These are phyloP conservation scores for Urocynchramus pylzowi DNA, from an alignment of 2,113 vertebrate species.

Conservation along the genomic window DNA sequence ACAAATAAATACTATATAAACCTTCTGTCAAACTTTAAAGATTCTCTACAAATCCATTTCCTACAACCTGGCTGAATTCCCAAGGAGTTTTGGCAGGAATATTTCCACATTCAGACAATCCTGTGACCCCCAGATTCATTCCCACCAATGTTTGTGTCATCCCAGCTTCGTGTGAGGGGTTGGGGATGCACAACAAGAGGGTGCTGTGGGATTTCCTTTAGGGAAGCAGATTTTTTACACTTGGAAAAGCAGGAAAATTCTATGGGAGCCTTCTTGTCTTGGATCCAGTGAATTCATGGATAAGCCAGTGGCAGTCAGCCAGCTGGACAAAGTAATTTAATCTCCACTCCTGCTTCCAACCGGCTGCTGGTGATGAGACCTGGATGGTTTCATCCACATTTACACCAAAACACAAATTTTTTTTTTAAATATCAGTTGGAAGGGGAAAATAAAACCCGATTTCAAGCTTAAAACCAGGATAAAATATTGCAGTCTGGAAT, in stretches of 20 bases:
- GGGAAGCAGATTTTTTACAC: neutral
- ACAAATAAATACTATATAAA: neutral
- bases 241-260: neutral
- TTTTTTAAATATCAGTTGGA: neutral
- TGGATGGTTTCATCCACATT: constrained; percentile 53
- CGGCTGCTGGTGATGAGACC: constrained; percentile 55
- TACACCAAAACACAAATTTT: neutral
- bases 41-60: neutral
- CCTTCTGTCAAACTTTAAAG: too few relatives aligned
- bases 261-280: neutral
- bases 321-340: neutral
- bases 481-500: neutral
- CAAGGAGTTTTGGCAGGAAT: neutral
- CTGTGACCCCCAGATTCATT: neutral
- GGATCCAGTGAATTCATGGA: neutral
- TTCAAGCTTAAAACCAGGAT: neutral
- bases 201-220: neutral
- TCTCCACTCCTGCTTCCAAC: constrained; percentile 50
- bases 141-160: neutral
- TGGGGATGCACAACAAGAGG: neutral
- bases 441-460: constrained; percentile 17
- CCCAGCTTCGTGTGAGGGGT: neutral
- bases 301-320: constrained; percentile 59
- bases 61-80: neutral
- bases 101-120: neutral